These are phyloP conservation scores for Coelinius sp. DNA, from an alignment of 2,888 invertebrate species.

Conservation along the genomic window DNA sequence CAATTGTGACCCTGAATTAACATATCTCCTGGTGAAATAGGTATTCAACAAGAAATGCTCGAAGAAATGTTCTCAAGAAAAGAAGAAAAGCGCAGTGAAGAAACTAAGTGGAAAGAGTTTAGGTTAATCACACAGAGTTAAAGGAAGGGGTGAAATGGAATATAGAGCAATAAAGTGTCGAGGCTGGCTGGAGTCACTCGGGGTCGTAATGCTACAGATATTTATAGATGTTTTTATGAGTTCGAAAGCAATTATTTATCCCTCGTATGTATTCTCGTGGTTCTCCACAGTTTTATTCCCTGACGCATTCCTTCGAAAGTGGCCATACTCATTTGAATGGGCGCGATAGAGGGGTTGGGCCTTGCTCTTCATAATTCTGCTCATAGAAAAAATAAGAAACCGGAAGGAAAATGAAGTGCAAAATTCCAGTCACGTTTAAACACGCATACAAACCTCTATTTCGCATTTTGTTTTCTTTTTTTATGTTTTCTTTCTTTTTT, in stretches of 20 bases:
- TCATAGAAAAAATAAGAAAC: conserved; percentile 26
- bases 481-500: conserved; percentile 16
- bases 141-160: background rate
- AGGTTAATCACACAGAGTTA: conserved; percentile 31
- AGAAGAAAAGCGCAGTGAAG: background rate
- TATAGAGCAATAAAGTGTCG: conserved; percentile 42
- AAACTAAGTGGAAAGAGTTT: conserved; percentile 27
- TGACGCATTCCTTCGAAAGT: conserved; percentile 50
- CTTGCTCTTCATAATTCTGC: conserved; percentile 16
- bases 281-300: conserved; percentile 51
- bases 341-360: conserved; percentile 13
- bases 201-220: conserved; percentile 37
- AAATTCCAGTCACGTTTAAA: background rate
- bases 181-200: conserved; percentile 34
- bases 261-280: conserved; percentile 41
- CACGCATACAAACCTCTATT: conserved; percentile 7
- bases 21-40: too few species aligned
- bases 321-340: conserved; percentile 59
- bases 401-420: conserved; percentile 29
- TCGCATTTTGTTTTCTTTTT: background rate
- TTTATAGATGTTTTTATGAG: conserved; percentile 57
- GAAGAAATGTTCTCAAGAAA: background rate
- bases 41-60: too few species aligned
- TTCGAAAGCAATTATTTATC: conserved; percentile 59
- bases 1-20: too few species aligned